A percentile compares a stretch with the other conserved stretches of the same genome.
These are phyloP conservation scores for Mamestra configurata DNA, from an alignment of 1,140 invertebrate genomes.

Conservation along the genomic window DNA sequence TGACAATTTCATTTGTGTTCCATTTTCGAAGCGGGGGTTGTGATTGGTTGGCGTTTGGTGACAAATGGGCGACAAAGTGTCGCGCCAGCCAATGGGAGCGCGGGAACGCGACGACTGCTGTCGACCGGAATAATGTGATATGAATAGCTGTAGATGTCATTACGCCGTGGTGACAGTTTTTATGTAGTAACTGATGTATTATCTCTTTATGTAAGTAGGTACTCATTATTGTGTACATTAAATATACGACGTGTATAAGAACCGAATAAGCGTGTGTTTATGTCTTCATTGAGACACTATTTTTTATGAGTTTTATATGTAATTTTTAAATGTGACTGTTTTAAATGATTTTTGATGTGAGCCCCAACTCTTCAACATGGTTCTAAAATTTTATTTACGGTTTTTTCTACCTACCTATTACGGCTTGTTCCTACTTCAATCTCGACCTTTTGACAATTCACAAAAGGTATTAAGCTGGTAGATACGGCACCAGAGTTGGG, in stretches of 20 bases:
- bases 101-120: conserved; percentile 51
- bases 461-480: too few species aligned
- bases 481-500: too few species aligned
- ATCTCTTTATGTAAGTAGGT: conserved; percentile 16
- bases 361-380: too few species aligned
- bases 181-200: conserved; percentile 39
- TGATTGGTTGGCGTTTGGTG: conserved; percentile 81
- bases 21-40: conserved; percentile 67
- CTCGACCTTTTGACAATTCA: too few species aligned
- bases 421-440: too few species aligned
- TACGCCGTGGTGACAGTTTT: conserved; percentile 57
- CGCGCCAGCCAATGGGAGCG: conserved; percentile 68
- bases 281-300: too few species aligned
- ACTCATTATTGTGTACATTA: background rate
- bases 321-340: too few species aligned
- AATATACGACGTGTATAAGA: background rate
- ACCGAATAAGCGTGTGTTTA: background rate
- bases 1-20: conserved; percentile 79
- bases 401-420: too few species aligned
- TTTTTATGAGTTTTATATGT: too few species aligned
- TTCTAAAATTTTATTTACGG: too few species aligned
- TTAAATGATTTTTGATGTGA: too few species aligned
- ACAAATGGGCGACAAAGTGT: conserved; percentile 83
- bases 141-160: conserved; percentile 64
- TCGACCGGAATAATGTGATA: conserved; percentile 56